Evolutionary conservation across 1,140 invertebrate species (phyloP).

Genomic region (Drosophila repleta): DNA sequence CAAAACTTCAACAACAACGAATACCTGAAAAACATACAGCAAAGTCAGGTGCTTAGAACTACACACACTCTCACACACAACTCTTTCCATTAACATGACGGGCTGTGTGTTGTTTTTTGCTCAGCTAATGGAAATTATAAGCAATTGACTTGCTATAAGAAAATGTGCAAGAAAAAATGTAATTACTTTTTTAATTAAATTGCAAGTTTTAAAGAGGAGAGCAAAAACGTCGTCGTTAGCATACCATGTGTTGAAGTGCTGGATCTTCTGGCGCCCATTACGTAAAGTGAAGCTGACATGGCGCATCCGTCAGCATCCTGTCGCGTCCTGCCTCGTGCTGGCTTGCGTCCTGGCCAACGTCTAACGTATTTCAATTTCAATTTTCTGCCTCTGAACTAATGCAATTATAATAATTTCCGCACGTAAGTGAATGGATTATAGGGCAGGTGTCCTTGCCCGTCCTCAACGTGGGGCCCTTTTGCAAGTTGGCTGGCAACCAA

Average conservation of each 20-base stretch:
- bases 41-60: slow-evolving; percentile 50
- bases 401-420: slow-evolving; percentile 79
- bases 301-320: slow-evolving; percentile 67
- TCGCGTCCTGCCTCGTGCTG: slow-evolving; percentile 20
- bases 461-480: slow-evolving; percentile 10
- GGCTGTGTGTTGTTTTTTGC: neutral
- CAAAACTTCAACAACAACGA: slow-evolving; percentile 30
- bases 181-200: slow-evolving; percentile 47
- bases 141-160: slow-evolving; percentile 14
- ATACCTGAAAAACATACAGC: slow-evolving; percentile 25
- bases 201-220: slow-evolving; percentile 9
- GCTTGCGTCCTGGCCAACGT: slow-evolving; percentile 36
- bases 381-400: slow-evolving; percentile 79
- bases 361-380: slow-evolving; percentile 76
- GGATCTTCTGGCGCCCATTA: slow-evolving; percentile 12
- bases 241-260: neutral
- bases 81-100: slow-evolving; percentile 53
- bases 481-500: slow-evolving; percentile 67
- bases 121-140: slow-evolving; percentile 46
- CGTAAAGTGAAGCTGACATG: slow-evolving; percentile 23
- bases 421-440: slow-evolving; percentile 70
- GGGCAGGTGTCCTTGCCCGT: slow-evolving; percentile 55
- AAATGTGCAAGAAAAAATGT: slow-evolving; percentile 27
- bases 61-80: slow-evolving; percentile 24
- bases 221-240: slow-evolving; percentile 19